These are phyloP conservation scores for Amphipoea oculea DNA, from an alignment of 2,888 invertebrate genomes.

Conservation along the genomic window DNA sequence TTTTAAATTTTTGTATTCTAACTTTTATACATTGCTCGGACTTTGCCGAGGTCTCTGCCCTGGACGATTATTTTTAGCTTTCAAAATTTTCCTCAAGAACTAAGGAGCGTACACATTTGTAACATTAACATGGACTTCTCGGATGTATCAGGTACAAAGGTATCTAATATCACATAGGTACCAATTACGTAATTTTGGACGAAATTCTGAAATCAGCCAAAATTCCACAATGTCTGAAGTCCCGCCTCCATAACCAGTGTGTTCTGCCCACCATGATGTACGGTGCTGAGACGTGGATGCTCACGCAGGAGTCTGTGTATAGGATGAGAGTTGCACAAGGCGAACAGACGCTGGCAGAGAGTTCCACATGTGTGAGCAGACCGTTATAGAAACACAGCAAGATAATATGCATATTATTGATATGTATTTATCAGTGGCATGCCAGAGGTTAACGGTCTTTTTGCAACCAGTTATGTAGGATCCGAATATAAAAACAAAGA, in stretches of 20 bases:
- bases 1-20: background rate
- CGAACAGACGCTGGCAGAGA: background rate
- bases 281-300: background rate
- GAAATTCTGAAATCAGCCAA: too few species aligned
- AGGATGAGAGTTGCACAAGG: background rate
- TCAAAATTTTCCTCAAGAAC: background rate
- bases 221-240: too few species aligned
- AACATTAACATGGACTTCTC: too few species aligned
- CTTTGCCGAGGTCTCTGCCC: background rate
- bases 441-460: conserved; percentile 24
- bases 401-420: background rate
- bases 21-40: background rate
- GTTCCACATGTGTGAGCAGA: background rate
- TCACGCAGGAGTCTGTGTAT: background rate
- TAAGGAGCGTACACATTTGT: background rate
- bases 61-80: background rate
- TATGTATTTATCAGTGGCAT: conserved; percentile 13
- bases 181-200: too few species aligned
- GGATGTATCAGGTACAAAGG: too few species aligned
- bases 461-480: conserved; percentile 3
- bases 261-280: background rate
- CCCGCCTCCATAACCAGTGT: too few species aligned
- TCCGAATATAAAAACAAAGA: conserved; percentile 24
- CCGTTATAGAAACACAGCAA: background rate
- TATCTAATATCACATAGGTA: too few species aligned